These are phyloP conservation scores for Athene noctua DNA, from an alignment of 2,113 vertebrate species.

Conservation along the genomic window DNA sequence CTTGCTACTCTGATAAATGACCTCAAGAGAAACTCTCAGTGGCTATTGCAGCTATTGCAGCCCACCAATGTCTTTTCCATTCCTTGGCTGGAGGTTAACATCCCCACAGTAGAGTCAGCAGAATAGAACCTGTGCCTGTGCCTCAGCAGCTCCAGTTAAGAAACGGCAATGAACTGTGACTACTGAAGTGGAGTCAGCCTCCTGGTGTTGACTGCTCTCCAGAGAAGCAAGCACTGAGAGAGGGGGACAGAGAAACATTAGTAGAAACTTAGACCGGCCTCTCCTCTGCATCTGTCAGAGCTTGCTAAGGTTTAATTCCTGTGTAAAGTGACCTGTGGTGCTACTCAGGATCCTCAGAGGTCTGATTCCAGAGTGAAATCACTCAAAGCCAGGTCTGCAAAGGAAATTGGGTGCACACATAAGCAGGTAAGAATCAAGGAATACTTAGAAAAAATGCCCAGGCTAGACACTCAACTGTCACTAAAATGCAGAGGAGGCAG, in stretches of 20 bases:
- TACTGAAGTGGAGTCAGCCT: neutral
- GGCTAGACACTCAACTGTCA: neutral
- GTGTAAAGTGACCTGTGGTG: neutral
- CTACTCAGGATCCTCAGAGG: neutral
- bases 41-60: neutral
- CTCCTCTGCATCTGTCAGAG: neutral
- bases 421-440: neutral
- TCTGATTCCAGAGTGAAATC: neutral
- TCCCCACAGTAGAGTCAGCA: neutral
- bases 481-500: neutral
- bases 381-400: neutral
- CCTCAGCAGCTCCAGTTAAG: neutral
- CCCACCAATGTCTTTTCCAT: slow-evolving; percentile 26
- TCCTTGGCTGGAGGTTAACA: neutral
- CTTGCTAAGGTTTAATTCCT: neutral
- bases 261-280: neutral
- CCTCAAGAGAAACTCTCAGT: neutral
- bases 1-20: neutral
- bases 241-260: neutral
- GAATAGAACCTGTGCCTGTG: neutral
- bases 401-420: neutral
- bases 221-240: neutral
- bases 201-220: neutral
- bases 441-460: neutral
- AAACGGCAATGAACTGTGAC: neutral